Evolutionary conservation across 2,113 vertebrate genomes (phyloP).

Genomic region (Apistogramma diplotaenia): DNA sequence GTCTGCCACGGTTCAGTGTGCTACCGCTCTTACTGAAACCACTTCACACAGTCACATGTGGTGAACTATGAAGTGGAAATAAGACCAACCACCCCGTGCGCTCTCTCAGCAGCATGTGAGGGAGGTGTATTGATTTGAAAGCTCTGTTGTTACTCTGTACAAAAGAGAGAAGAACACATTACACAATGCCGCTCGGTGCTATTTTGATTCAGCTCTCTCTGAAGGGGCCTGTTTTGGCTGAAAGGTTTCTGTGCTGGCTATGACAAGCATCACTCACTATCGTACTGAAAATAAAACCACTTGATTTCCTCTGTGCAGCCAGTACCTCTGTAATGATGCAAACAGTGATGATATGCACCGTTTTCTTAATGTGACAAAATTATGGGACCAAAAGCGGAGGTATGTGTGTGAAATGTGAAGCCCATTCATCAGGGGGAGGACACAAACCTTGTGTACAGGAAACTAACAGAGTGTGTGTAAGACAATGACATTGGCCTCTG

Average conservation of each 20-base stretch:
- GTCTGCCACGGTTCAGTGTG: slow-evolving; percentile 22
- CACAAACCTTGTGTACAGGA: background rate
- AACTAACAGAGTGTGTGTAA: background rate
- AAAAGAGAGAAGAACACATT: slow-evolving; percentile 65
- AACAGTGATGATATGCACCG: slow-evolving; percentile 11
- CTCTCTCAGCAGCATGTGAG: slow-evolving; percentile 56
- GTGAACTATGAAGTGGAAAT: slow-evolving; percentile 58
- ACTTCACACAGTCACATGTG: slow-evolving; percentile 64
- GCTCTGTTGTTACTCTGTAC: slow-evolving; percentile 55
- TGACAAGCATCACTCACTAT: slow-evolving; percentile 34
- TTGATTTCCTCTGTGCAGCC: slow-evolving; percentile 9
- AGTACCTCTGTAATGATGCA: slow-evolving; percentile 16
- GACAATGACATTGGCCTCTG: background rate
- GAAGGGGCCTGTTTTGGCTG: slow-evolving; percentile 22
- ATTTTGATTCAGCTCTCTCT: slow-evolving; percentile 62
- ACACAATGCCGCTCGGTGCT: slow-evolving; percentile 69
- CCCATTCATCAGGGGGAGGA: slow-evolving; percentile 27
- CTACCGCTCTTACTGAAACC: slow-evolving; percentile 35
- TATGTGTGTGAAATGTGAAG: slow-evolving; percentile 39
- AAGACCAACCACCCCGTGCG: slow-evolving; percentile 37
- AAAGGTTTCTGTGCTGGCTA: slow-evolving; percentile 21
- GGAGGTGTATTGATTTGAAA: slow-evolving; percentile 72
- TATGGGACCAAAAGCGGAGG: slow-evolving; percentile 17
- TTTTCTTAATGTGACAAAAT: slow-evolving; percentile 36
- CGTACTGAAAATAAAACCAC: slow-evolving; percentile 11